Base-by-base conservation (phyloP, 2,797 vertebrate species). In the Microcaecilia unicolor region DNA sequence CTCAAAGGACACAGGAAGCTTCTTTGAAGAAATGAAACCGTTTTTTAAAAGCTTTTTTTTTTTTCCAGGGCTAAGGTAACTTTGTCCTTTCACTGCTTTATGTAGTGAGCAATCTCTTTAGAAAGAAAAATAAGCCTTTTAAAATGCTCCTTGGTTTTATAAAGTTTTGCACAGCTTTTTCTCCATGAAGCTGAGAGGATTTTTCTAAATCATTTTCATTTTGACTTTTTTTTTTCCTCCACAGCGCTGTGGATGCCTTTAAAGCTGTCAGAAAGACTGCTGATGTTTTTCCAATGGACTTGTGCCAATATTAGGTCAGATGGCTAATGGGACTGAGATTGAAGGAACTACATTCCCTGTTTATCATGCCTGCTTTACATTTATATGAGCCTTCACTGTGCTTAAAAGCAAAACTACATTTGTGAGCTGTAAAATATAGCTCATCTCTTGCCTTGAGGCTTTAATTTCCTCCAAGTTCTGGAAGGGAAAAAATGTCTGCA, bases 11-110 rank as follows among this genome's bases (percentile, higher is more conserved):
- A 48, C 45, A 45, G 48, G 60, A 63, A 44, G 47, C 27, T 61
- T 70, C 34, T 70, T 60, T 67, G 40, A 55, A 56, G 51, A 68
- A 67, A 61, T 10, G 56, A 58, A 67, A 64, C 21, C 49, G 12
- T 12, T 44, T 43, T 51, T 55, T n/a, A 51, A 47, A 51, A 47
- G 27, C 29, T 57, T 56, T 40, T 18, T 42, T 37, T 48, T 19
- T 34, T n/a, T n/a, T n/a, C n/a, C n/a, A 18, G 18, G 5, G 2
- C 12, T 40, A 22, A 15, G 42, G 37, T 30, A 46, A 42, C 51
- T 59, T 58, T 49, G 34, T 61, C 32, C 44, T 55, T 28, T 27
- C 18, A 18, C 47, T 51, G 14, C 46, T 64, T 69, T 57, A 43
- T 50, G 25, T 38, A 48, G 30, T 57, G 52, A 58, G 15, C 25